A percentile compares a stretch with the other conserved stretches of the same genome.
Conservation (phyloP, 1,140 invertebrate genomes). For the Lineus longissimus region DNA sequence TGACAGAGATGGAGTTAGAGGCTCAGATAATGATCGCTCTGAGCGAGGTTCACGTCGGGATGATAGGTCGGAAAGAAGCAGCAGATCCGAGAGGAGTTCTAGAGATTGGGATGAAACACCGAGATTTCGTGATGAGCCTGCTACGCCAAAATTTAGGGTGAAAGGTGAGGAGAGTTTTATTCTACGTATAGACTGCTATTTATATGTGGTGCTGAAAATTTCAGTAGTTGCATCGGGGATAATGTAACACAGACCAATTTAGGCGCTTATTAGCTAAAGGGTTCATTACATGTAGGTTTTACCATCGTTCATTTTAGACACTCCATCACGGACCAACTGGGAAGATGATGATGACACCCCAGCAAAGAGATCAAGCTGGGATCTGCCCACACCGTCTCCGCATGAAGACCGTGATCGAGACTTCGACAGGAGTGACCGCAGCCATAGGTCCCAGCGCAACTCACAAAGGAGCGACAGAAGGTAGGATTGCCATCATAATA, state of each 20-base stretch:
- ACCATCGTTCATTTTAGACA: conserved; percentile 33
- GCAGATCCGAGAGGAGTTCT: conserved; percentile 24
- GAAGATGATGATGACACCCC: conserved; percentile 67
- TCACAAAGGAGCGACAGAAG: neutral
- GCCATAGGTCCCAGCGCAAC: neutral
- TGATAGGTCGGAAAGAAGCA: neutral
- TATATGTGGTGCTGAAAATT: too few species aligned
- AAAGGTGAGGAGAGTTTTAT: conserved; percentile 71
- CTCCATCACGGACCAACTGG: conserved; percentile 71
- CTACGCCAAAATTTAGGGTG: conserved; percentile 69
- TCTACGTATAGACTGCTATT: too few species aligned
- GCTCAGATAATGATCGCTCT: conserved; percentile 18
- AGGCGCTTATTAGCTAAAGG: too few species aligned
- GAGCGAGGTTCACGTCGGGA: conserved; percentile 10
- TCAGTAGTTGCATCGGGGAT: too few species aligned
- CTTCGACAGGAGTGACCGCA: conserved; percentile 23
- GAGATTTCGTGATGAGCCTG: conserved; percentile 50
- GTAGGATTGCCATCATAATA: neutral
- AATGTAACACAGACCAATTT: too few species aligned
- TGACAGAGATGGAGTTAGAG: conserved; percentile 14
- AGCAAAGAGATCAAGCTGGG: conserved; percentile 75
- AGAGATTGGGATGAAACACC: conserved; percentile 65
- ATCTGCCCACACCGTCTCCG: conserved; percentile 78
- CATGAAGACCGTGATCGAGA: conserved; percentile 57
- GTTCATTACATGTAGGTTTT: too few species aligned